phyloP scores from a whole-genome alignment of 2,797 vertebrate species.

The Notolabrus celidotus region DNA sequence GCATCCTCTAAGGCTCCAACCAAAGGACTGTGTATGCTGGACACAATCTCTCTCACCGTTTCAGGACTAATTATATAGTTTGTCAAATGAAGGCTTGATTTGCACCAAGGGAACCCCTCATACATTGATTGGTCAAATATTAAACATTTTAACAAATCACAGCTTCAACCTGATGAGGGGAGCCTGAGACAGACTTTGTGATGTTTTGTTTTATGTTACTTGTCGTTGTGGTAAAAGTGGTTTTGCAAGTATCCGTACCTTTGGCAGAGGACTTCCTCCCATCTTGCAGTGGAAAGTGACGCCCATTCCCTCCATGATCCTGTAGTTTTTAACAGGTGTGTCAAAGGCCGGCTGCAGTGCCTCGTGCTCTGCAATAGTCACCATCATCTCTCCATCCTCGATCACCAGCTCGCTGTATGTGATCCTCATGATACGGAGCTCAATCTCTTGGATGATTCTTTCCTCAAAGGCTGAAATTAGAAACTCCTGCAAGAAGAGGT shows the following conservation, averaged over 20 bases:
- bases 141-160: too few relatives aligned
- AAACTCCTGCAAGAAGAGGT: slow-evolving; percentile 88
- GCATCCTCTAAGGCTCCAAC: neutral
- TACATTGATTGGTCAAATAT: too few relatives aligned
- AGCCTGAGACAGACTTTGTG: too few relatives aligned
- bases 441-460: slow-evolving; percentile 96
- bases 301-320: slow-evolving; percentile 94
- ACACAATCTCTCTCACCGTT: too few relatives aligned
- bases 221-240: neutral
- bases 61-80: too few relatives aligned
- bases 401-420: slow-evolving; percentile 92
- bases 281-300: slow-evolving; percentile 97
- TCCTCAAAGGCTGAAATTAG: slow-evolving; percentile 96
- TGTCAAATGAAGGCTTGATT: too few relatives aligned
- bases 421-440: slow-evolving; percentile 95
- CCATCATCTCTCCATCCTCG: slow-evolving; percentile 93
- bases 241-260: slow-evolving; percentile 81
- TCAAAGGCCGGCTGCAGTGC: slow-evolving; percentile 89
- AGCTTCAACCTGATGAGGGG: too few relatives aligned
- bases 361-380: slow-evolving; percentile 89
- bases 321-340: slow-evolving; percentile 94
- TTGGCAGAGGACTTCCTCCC: slow-evolving; percentile 92
- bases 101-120: too few relatives aligned
- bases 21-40: too few relatives aligned
- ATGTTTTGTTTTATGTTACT: too few relatives aligned